phyloP scores from a whole-genome alignment of 2,797 vertebrate genomes.

The Podargus strigoides region DNA sequence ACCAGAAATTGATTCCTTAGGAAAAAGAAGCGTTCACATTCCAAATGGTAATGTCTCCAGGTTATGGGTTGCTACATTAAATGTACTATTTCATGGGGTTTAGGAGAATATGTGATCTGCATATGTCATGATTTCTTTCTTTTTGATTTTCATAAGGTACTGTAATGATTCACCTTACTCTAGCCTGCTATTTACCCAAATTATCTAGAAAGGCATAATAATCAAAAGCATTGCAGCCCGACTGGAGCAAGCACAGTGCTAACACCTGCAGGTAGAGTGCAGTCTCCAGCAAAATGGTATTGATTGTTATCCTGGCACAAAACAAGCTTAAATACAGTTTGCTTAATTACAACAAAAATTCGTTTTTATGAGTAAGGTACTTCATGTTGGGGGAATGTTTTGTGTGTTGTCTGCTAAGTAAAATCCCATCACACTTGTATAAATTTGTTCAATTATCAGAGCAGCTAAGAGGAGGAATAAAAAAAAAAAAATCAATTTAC shows the following conservation, averaged over 20 bases:
- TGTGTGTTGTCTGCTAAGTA: slow-evolving; percentile 66
- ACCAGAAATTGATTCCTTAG: not conserved
- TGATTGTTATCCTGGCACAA: slow-evolving; percentile 68
- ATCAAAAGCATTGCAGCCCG: slow-evolving; percentile 46
- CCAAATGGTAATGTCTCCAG: not conserved
- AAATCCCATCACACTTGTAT: slow-evolving; percentile 75
- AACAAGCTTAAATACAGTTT: slow-evolving; percentile 66
- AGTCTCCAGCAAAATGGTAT: slow-evolving; percentile 68
- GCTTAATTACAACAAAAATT: slow-evolving; percentile 78
- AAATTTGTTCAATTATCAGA: slow-evolving; percentile 84
- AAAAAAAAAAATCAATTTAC: slow-evolving; percentile 68
- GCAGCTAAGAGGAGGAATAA: slow-evolving; percentile 57
- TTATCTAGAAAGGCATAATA: slow-evolving; percentile 48
- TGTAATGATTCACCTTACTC: not conserved
- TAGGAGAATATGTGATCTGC: not conserved
- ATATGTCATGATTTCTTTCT: not conserved
- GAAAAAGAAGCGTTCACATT: not conserved
- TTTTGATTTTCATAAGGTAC: not conserved
- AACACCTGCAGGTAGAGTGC: slow-evolving; percentile 74
- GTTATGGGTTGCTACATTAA: slow-evolving; percentile 5
- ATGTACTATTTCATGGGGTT: not conserved
- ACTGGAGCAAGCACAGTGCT: slow-evolving; percentile 68
- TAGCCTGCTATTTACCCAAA: slow-evolving; percentile 31
- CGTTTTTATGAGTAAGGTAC: slow-evolving; percentile 69
- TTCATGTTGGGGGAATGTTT: slow-evolving; percentile 69